Conservation (phyloP, 92 coral and sea anemone species). For the Phymanthus crucifer region DNA sequence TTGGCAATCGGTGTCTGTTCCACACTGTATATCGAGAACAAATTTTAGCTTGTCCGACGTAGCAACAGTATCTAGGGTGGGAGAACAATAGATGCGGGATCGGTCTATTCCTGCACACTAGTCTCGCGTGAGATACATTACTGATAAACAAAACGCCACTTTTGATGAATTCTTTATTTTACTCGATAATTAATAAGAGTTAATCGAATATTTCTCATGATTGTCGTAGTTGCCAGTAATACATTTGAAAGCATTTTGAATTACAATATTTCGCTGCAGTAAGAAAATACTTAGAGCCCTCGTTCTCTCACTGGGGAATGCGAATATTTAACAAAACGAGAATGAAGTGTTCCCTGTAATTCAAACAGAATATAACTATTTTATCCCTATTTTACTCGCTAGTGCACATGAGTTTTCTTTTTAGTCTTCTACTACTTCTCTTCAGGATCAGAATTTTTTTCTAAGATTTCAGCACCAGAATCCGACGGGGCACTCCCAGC, state of each 20-base stretch:
- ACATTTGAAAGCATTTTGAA: neutral
- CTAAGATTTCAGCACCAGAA: conserved; percentile 56
- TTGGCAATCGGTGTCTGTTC: too few relatives aligned
- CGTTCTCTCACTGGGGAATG: neutral
- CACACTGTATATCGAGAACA: too few relatives aligned
- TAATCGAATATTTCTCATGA: neutral
- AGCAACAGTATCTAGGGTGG: too few relatives aligned
- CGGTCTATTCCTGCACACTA: too few relatives aligned
- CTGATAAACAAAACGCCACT: too few relatives aligned
- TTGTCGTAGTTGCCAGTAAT: neutral
- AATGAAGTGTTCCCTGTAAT: neutral
- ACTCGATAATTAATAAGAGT: neutral
- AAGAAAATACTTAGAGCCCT: neutral
- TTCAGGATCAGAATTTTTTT: neutral
- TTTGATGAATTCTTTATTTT: neutral
- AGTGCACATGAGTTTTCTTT: neutral
- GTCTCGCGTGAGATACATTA: too few relatives aligned
- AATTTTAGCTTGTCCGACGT: too few relatives aligned
- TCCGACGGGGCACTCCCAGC: conserved; percentile 68
- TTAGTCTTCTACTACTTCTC: neutral
- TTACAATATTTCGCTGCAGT: neutral
- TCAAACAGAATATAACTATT: neutral
- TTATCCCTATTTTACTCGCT: neutral
- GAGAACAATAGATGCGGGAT: too few relatives aligned
- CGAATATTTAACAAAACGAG: neutral